Evolutionary conservation across 92 coral and sea anemone genomes (phyloP), one percentile per base, ranked within the genome.

Genomic region (Epizoanthus ramosus): DNA sequence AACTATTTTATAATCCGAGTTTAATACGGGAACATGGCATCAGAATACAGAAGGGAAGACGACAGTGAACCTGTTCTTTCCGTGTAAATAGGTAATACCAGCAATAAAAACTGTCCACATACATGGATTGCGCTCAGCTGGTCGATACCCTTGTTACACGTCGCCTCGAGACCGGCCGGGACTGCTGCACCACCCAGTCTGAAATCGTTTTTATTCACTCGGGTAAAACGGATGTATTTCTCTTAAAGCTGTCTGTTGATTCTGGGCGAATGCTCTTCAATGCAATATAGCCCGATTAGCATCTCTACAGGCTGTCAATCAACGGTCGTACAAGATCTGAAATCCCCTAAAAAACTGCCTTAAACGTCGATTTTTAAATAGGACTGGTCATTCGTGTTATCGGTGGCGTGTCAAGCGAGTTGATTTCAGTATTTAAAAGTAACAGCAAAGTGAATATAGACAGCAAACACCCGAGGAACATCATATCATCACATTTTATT

Each of bases 401-500:
- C 23, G 19, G 57, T 5, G 7, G 3, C 13, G 50, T 23, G 56
- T 37, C 74, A 69, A 22, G 74, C 57, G 33, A 74, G 21, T 28
- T 14, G 61, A 75, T 50, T 50, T 47, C 15, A 18, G 8, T 19
- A 56, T 74, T 74, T 31, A 17, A 75, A 75, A 75, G 68, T 21
- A 31, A 56, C 66, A 75, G 22, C 21, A 35, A 4, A 9, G 9
- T 18, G 33, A 22, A 6, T 18, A 53, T 63, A 24, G 57, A 8
- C 24, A 24, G 22, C 18, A 14, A 45, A n/a, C 33, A n/a, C 28
- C 14, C 28, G 33, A 28, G 25, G 16, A 28, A 22, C 31, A 21
- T 39, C 64, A 57, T 58, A 75, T 75, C 57, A 35, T n/a, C 28
- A 43, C 43, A 77, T 43, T 61, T 77, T 77, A 77, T 77, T 77